Evolutionary conservation across 2,113 vertebrate genomes (phyloP), one percentile per base, ranked within the genome.

Genomic region (Argyrosomus japonicus): DNA sequence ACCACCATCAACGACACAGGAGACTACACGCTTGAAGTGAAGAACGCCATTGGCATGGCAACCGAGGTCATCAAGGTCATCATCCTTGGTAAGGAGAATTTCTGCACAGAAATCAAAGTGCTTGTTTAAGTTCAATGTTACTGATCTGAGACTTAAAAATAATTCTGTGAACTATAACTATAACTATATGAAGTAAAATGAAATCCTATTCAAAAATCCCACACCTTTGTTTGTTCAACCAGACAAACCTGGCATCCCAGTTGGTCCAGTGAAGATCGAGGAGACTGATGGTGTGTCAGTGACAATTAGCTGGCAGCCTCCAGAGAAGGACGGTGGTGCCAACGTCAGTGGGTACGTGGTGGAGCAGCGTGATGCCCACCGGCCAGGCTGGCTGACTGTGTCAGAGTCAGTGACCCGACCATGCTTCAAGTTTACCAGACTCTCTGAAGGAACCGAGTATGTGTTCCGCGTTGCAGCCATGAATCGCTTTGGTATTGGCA

Each of bases 391-490:
- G 98, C 81, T 95, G 81, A 96, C 97, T 14, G 89, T 99, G 81
- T 99, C 98, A 11, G 98, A 99, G 91, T 99, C 98, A 15, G 98
- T 99, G 85, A 99, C 98, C 23, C 96, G 98, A 82, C 95, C 96
- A 32, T 97, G 83, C 27, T 99, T 95, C 92, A 99, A 98, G 83
- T 99, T 99, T 86, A 97, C 95, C 77, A 96, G 97, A 91, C 96
- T 99, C 36, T 92, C 79, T 7, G 98, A 99, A 94, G 97, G 96
- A 89, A 97, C 96, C 0, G 98, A 99, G 92, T 99, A 99, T 6
- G 98, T 99, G 84, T 99, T 99, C 97, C 97, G 97, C 3, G 98
- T 97, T 43, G 98, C 98, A 75, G 98, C 98, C 77, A 97, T 98
- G 83, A 99, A 99, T 86, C 98, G 98, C 83, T 99, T 99, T 25